Conservation (phyloP, 2,888 invertebrate genomes). For the Pollenia labialis region DNA sequence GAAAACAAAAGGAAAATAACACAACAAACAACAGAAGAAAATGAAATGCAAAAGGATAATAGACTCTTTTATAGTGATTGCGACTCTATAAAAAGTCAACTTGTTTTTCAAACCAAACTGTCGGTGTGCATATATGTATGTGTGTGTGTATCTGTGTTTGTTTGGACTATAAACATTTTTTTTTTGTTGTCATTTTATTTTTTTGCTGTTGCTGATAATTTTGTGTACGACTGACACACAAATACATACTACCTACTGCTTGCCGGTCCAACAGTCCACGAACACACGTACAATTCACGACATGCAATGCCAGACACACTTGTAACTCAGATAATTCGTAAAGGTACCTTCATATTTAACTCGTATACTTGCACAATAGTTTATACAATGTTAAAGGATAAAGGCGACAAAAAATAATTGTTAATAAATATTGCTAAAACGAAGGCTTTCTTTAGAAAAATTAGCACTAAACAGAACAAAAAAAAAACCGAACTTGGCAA, state of each 20-base stretch:
- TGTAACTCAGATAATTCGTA: slow-evolving; percentile 44
- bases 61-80: slow-evolving; percentile 83
- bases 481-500: too few relatives aligned
- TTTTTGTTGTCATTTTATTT: slow-evolving; percentile 59
- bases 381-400: not conserved
- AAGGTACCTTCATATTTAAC: not conserved
- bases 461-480: too few relatives aligned
- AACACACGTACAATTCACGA: slow-evolving; percentile 60
- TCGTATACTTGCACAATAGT: not conserved
- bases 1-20: slow-evolving; percentile 66
- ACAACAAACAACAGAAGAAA: slow-evolving; percentile 53
- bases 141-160: slow-evolving; percentile 24
- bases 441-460: too few relatives aligned
- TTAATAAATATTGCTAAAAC: not conserved
- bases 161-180: slow-evolving; percentile 58
- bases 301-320: slow-evolving; percentile 71
- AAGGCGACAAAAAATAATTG: not conserved
- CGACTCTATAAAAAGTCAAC: slow-evolving; percentile 83
- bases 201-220: slow-evolving; percentile 49
- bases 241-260: slow-evolving; percentile 67
- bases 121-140: slow-evolving; percentile 10
- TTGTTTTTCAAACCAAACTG: slow-evolving; percentile 74
- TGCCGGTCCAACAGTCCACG: slow-evolving; percentile 12
- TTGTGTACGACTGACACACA: slow-evolving; percentile 77
- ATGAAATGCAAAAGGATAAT: slow-evolving; percentile 78